Evolutionary conservation across 1,140 invertebrate genomes (phyloP).

Genomic region (Caenorhabditis inopinata): DNA sequence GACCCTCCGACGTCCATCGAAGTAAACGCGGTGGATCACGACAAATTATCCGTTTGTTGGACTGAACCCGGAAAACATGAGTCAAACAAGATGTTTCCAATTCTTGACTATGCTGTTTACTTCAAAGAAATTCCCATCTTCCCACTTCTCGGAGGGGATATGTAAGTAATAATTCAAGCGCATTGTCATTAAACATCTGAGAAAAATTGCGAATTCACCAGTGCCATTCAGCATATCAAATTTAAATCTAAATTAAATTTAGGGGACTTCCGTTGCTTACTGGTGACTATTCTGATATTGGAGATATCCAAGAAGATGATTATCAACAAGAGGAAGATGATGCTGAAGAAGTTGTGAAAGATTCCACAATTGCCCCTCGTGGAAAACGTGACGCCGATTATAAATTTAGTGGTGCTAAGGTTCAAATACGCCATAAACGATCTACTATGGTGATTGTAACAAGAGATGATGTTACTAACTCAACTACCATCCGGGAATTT

Average conservation of each 20-base stretch:
- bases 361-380: not conserved
- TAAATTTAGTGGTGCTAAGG: not conserved
- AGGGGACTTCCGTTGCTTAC: constrained; percentile 42
- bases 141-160: constrained; percentile 39
- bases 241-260: no score
- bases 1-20: constrained; percentile 43
- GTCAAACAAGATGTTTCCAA: constrained; percentile 40
- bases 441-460: constrained; percentile 39
- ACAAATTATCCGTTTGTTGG: constrained; percentile 47
- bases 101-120: constrained; percentile 45
- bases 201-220: no score
- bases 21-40: constrained; percentile 48
- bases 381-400: not conserved
- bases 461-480: constrained; percentile 39
- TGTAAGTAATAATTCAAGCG: not conserved
- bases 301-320: constrained; percentile 38
- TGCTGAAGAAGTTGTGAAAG: constrained; percentile 12
- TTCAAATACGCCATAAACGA: constrained; percentile 28
- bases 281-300: constrained; percentile 43
- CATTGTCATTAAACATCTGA: no score
- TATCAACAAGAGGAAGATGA: constrained; percentile 35
- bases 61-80: constrained; percentile 29
- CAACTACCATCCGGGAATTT: constrained; percentile 41
- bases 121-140: constrained; percentile 46
- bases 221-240: no score